These are phyloP conservation scores for Doryteuthis pealeii DNA, from an alignment of 1,140 invertebrate species.

Conservation along the genomic window DNA sequence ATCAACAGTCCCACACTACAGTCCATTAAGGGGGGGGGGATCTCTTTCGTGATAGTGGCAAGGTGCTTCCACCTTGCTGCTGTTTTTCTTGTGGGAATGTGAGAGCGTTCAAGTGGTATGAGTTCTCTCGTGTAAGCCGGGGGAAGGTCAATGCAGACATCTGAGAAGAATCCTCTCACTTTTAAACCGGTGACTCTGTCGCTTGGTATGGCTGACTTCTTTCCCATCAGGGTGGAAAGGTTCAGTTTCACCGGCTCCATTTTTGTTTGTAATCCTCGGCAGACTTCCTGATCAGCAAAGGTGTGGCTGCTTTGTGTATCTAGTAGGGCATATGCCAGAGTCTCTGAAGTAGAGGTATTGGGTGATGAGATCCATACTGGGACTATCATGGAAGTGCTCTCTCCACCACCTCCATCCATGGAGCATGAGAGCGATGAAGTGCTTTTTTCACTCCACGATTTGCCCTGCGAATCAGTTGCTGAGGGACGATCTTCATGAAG, in stretches of 20 bases:
- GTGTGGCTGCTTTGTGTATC: slow-evolving; percentile 28
- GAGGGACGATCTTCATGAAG: slow-evolving; percentile 21
- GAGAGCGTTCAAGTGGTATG: slow-evolving; percentile 18
- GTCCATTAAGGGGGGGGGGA: too few species aligned
- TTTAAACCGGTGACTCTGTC: slow-evolving; percentile 7
- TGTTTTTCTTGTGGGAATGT: too few species aligned
- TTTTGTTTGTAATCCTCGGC: not conserved
- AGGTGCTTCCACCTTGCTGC: too few species aligned
- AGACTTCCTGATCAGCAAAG: slow-evolving; percentile 21
- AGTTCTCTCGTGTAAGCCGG: slow-evolving; percentile 20
- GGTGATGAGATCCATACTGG: slow-evolving; percentile 28
- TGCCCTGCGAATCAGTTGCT: not conserved
- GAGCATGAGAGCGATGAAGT: not conserved
- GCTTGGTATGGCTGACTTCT: slow-evolving; percentile 17
- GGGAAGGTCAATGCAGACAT: slow-evolving; percentile 5
- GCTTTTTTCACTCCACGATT: not conserved
- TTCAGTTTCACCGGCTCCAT: slow-evolving; percentile 5
- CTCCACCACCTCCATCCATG: not conserved
- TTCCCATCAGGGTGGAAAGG: slow-evolving; percentile 22
- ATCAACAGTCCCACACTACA: too few species aligned
- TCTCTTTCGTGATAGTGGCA: too few species aligned
- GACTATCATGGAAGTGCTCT: slow-evolving; percentile 27
- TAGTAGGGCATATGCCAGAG: slow-evolving; percentile 26
- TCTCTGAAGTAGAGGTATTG: slow-evolving; percentile 17
- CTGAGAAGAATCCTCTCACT: slow-evolving; percentile 23